Evolutionary conservation across 2,797 vertebrate genomes (phyloP).

Genomic region (Halcyon smyrnensis): DNA sequence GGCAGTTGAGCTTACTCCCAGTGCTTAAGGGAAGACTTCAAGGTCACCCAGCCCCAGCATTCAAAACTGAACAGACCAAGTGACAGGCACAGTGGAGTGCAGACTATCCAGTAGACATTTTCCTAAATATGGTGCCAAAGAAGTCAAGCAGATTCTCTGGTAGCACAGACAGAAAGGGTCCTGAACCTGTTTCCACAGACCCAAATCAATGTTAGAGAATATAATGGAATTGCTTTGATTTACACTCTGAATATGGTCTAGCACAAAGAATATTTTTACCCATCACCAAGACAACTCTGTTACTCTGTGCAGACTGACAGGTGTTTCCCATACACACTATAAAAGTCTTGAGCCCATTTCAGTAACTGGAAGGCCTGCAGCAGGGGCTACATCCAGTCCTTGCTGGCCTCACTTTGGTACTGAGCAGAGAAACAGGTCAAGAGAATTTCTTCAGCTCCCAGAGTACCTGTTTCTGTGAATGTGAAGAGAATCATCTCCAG

Average conservation of each 20-base stretch:
- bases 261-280: not conserved
- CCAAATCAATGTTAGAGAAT: not conserved
- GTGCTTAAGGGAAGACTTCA: not conserved
- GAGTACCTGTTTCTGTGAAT: not conserved
- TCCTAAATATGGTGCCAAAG: not conserved
- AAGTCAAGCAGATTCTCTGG: not conserved
- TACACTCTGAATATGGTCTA: not conserved
- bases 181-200: not conserved
- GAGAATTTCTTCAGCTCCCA: not conserved
- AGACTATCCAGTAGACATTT: not conserved
- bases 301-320: not conserved
- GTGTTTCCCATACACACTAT: not conserved
- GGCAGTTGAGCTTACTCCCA: not conserved
- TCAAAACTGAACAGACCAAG: not conserved
- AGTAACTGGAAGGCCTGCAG: not conserved
- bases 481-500: not conserved
- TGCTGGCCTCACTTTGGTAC: not conserved
- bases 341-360: not conserved
- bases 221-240: not conserved
- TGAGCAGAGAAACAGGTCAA: not conserved
- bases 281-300: not conserved
- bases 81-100: not conserved
- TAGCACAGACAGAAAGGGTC: not conserved
- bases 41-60: not conserved
- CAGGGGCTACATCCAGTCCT: not conserved